Evolutionary conservation across 2,113 vertebrate species (phyloP).

Genomic region (Poeciliopsis retropinna): DNA sequence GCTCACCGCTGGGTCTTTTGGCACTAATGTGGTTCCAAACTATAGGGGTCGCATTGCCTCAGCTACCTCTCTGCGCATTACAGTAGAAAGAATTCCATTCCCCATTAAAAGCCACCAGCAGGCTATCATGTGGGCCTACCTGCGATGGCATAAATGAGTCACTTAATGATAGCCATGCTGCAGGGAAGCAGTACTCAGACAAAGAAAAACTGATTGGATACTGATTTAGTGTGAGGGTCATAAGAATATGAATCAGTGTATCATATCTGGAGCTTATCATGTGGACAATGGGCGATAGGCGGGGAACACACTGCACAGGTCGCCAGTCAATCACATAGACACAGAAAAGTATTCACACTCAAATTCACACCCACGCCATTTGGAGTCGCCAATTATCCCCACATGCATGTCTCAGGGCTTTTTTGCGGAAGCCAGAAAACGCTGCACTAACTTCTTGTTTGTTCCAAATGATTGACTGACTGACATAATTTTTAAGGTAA

Average conservation of each 20-base stretch:
- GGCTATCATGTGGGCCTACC: constrained; percentile 59
- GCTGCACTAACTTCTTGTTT: neutral
- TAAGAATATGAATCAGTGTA: constrained; percentile 60
- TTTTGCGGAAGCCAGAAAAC: neutral
- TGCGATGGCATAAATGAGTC: constrained; percentile 75
- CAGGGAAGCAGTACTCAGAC: constrained; percentile 60
- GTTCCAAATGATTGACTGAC: neutral
- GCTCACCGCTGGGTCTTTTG: constrained; percentile 73
- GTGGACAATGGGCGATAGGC: constrained; percentile 10
- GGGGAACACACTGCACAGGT: constrained; percentile 8
- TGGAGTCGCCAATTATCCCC: constrained; percentile 8
- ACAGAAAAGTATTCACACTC: constrained; percentile 3
- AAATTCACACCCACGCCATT: neutral
- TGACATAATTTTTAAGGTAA: neutral
- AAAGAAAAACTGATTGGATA: constrained; percentile 76
- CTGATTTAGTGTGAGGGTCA: constrained; percentile 64
- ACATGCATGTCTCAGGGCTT: constrained; percentile 4
- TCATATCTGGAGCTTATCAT: constrained; percentile 57
- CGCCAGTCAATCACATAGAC: constrained; percentile 4
- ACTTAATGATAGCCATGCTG: constrained; percentile 72
- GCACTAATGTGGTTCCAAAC: constrained; percentile 73
- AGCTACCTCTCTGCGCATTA: constrained; percentile 62
- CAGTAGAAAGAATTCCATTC: constrained; percentile 58
- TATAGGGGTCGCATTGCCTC: constrained; percentile 71
- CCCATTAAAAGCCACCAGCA: constrained; percentile 70